Conservation (phyloP, 2,113 vertebrate species). For the Cnemophilus loriae region DNA sequence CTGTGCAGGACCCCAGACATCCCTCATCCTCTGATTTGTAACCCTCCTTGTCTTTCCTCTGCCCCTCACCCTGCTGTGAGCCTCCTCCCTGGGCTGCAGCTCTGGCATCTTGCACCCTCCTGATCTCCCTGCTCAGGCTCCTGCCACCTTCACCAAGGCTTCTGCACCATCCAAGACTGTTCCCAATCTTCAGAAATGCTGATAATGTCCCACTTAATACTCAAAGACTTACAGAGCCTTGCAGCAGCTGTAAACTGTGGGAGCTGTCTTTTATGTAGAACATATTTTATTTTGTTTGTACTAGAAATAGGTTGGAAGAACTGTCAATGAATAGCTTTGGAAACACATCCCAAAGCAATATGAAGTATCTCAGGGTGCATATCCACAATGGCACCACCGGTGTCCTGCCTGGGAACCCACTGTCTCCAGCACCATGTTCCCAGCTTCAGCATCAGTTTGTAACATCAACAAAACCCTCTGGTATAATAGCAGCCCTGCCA, state of each 20-base stretch:
- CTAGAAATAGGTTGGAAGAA: not conserved
- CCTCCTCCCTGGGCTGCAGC: not conserved
- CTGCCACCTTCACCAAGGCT: not conserved
- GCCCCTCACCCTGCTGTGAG: not conserved
- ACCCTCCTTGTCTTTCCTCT: not conserved
- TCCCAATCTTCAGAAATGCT: not conserved
- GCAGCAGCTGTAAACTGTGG: not conserved
- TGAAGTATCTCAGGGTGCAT: not conserved
- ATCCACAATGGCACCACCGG: rapidly evolving
- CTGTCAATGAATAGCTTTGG: not conserved
- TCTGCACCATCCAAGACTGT: not conserved
- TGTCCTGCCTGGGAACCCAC: not conserved
- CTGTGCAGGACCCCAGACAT: not conserved
- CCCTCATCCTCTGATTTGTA: not conserved
- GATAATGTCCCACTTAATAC: not conserved
- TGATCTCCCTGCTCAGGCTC: not conserved
- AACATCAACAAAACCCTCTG: not conserved
- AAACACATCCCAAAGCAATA: not conserved
- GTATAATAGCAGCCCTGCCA: not conserved
- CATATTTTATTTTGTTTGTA: not conserved
- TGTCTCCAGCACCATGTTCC: not conserved
- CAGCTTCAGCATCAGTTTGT: not conserved
- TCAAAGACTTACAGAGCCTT: not conserved
- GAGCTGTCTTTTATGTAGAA: not conserved
- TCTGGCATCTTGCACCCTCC: rapidly evolving